Conservation (phyloP, 1,140 invertebrate genomes). For the Saccostrea echinata region DNA sequence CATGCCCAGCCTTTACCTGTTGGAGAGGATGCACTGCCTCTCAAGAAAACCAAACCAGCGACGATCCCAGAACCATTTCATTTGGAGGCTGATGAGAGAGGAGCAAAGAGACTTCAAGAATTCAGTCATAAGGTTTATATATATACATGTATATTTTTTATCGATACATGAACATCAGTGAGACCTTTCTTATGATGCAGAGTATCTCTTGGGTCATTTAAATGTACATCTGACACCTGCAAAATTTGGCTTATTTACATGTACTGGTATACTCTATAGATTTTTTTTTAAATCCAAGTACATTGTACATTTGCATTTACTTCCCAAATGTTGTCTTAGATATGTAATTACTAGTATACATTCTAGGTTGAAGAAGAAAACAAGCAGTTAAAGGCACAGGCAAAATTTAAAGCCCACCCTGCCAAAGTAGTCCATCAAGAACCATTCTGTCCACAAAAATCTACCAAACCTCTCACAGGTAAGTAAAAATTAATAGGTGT, state of each 20-base stretch:
- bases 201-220: not conserved
- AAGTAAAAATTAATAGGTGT: not conserved
- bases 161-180: too few relatives aligned
- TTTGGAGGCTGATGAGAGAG: slow-evolving; percentile 78
- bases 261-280: too few relatives aligned
- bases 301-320: not conserved
- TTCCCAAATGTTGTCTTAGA: not conserved
- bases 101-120: slow-evolving; percentile 71
- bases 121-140: slow-evolving; percentile 69
- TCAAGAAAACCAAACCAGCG: slow-evolving; percentile 69
- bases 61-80: slow-evolving; percentile 79
- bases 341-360: not conserved
- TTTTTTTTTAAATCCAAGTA: too few relatives aligned
- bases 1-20: slow-evolving; percentile 74
- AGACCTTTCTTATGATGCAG: not conserved
- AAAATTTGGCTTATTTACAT: too few relatives aligned
- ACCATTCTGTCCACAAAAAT: slow-evolving; percentile 81
- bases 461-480: slow-evolving; percentile 77
- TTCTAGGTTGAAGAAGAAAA: slow-evolving; percentile 75
- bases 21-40: slow-evolving; percentile 71
- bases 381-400: slow-evolving; percentile 68
- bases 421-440: slow-evolving; percentile 80
- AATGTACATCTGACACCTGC: too few relatives aligned
- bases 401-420: slow-evolving; percentile 80
- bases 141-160: too few relatives aligned